A percentile compares a stretch with the other conserved stretches of the same genome.
Evolutionary conservation across 2,113 vertebrate species (phyloP).

Genomic region (Potamarius usumacintae): DNA sequence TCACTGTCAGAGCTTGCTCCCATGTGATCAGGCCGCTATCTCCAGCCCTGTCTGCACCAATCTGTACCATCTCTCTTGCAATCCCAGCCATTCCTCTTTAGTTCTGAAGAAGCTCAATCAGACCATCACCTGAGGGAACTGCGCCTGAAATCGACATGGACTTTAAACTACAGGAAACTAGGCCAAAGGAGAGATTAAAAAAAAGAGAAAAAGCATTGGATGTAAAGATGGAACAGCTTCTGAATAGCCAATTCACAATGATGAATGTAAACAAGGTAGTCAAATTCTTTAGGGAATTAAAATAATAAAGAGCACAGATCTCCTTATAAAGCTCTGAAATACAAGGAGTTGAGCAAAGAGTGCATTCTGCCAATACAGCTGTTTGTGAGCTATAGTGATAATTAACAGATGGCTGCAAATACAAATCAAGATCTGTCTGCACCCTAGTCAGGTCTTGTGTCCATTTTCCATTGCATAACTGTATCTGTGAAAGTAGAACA

Average conservation of each 20-base stretch:
- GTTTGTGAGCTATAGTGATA: not conserved
- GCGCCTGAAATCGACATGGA: conserved; percentile 33
- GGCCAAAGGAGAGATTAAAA: conserved; percentile 27
- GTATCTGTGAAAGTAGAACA: not conserved
- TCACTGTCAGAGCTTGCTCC: conserved; percentile 45
- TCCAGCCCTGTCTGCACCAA: conserved; percentile 34
- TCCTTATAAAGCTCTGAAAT: not conserved
- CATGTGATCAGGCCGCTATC: conserved; percentile 40
- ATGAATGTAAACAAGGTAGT: not conserved
- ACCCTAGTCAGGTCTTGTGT: not conserved
- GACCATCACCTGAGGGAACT: conserved; percentile 44
- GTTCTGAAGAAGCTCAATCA: conserved; percentile 41
- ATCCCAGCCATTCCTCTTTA: conserved; percentile 2
- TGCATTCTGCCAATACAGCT: not conserved
- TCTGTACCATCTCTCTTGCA: conserved; percentile 43
- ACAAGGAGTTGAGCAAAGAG: not conserved
- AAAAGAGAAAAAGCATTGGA: not conserved
- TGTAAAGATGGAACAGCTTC: conserved; percentile 1
- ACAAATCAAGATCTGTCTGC: not conserved
- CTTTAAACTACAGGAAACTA: conserved; percentile 48
- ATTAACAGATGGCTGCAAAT: not conserved
- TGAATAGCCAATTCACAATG: not conserved
- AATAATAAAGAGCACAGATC: not conserved
- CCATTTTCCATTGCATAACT: not conserved
- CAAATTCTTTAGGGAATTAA: not conserved